Percentiles rank a stretch among this genome's conserved stretches.
Evolutionary conservation across 2,888 invertebrate genomes (phyloP).

Genomic region (Scelioninae gen. 1): DNA sequence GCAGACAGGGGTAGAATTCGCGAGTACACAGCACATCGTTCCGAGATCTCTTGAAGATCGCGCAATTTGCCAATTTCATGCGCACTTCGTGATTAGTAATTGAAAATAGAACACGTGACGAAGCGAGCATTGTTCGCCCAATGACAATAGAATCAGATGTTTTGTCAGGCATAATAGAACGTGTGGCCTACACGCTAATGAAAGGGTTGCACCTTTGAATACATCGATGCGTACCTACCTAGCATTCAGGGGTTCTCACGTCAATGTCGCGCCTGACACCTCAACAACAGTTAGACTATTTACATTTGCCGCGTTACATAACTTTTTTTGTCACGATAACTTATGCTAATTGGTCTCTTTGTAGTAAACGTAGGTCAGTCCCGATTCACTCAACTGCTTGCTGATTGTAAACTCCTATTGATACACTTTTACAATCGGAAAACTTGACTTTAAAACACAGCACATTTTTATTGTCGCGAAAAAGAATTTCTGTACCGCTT

Average conservation of each 20-base stretch:
- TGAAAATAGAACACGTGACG: slow-evolving; percentile 81
- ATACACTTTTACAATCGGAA: slow-evolving; percentile 13
- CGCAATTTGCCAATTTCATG: slow-evolving; percentile 82
- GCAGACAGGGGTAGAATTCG: neutral
- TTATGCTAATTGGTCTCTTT: slow-evolving; percentile 29
- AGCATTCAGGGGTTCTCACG: slow-evolving; percentile 68
- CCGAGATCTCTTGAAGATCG: slow-evolving; percentile 64
- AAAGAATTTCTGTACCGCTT: slow-evolving; percentile 16
- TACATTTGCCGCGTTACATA: slow-evolving; percentile 33
- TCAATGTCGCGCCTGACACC: slow-evolving; percentile 36
- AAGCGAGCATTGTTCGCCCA: slow-evolving; percentile 75
- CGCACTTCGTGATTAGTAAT: slow-evolving; percentile 78
- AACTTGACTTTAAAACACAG: neutral
- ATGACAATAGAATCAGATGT: slow-evolving; percentile 83
- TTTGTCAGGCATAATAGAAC: slow-evolving; percentile 83
- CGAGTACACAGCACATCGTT: too few species aligned
- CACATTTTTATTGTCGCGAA: neutral
- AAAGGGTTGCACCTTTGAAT: slow-evolving; percentile 83
- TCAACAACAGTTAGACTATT: slow-evolving; percentile 39
- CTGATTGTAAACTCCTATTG: slow-evolving; percentile 22
- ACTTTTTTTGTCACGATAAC: slow-evolving; percentile 22
- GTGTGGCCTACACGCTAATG: slow-evolving; percentile 83
- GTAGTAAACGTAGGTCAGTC: neutral
- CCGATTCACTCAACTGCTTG: neutral
- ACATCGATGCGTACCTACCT: slow-evolving; percentile 73